These are phyloP conservation scores for Gymnocephalus cernua DNA, from an alignment of 2,113 vertebrate species.

Conservation along the genomic window DNA sequence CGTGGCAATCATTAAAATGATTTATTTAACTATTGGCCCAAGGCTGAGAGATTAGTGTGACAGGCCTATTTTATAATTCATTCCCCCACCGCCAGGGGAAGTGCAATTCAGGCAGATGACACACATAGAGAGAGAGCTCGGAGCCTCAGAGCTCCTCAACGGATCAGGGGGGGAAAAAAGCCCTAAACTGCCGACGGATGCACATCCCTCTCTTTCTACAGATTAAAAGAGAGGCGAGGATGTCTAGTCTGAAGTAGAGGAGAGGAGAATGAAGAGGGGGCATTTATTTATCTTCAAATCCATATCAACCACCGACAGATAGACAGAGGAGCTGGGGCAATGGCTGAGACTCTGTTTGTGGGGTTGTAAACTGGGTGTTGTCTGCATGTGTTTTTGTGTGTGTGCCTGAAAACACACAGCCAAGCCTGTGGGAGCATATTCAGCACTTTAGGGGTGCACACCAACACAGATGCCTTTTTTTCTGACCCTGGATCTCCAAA, in stretches of 20 bases:
- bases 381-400: conserved; percentile 22
- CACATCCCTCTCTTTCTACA: conserved; percentile 70
- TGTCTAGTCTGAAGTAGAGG: conserved; percentile 67
- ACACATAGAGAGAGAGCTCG: conserved; percentile 74
- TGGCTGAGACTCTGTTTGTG: conserved; percentile 48
- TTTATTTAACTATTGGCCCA: conserved; percentile 85
- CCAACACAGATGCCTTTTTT: conserved; percentile 64
- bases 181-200: conserved; percentile 74
- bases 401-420: conserved; percentile 52
- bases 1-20: conserved; percentile 83
- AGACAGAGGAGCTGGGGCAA: conserved; percentile 40
- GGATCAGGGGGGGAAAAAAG: conserved; percentile 49
- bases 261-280: conserved; percentile 57
- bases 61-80: conserved; percentile 85
- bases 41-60: conserved; percentile 84
- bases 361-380: conserved; percentile 50
- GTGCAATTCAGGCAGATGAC: conserved; percentile 76
- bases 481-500: conserved; percentile 69
- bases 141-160: conserved; percentile 64
- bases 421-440: conserved; percentile 63
- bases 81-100: conserved; percentile 79
- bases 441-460: conserved; percentile 62
- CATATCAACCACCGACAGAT: conserved; percentile 73
- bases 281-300: conserved; percentile 77
- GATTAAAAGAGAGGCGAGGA: conserved; percentile 70